Evolutionary conservation across 2,113 vertebrate species (phyloP), one percentile per base, ranked within the genome.

Genomic region (Paramormyrops kingsleyae): DNA sequence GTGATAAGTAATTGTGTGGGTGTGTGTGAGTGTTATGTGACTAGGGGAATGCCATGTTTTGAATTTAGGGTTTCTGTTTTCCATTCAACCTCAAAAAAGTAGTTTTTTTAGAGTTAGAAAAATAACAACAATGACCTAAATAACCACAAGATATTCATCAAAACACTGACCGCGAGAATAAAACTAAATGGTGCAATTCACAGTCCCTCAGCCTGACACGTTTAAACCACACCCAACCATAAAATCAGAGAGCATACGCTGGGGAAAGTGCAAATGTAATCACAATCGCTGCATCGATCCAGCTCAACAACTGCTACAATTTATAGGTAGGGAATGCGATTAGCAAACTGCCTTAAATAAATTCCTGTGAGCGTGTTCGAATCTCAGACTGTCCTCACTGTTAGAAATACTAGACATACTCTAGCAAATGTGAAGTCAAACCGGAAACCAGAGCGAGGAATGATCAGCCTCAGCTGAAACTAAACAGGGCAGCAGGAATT

Each of bases 21-120:
- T 88, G 83, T 59, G 92, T 91, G 91, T 89, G 89, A 88, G 89
- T 92, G 88, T 19, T 27, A 84, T 66, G 49, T 88, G 87, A 24
- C 89, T 24, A 85, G 52, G 77, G 39, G 50, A 13, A 21, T 42
- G 24, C 80, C 24, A 83, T 70, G 31, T 6, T 83, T 31, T 17
- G 47, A 83, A 83, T 83, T n/a, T 42, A 9, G 31, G 77, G 27
- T 35, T 44, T 17, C 39, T n/a, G 21, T 89, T 88, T 56, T 44
- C 1, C 35, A 44, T 80, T 89, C 49, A 46, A 83, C 50, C 31
- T n/a, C n/a, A n/a, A 83, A 59, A 49, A 27, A 85, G 77, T 31
- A 70, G 62, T 70, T 70, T 31, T 10, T 35, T 83, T 44, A 42
- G 10, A 62, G 10, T 31, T 27, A 44, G 2, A 56, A 35, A 19